Conservation (phyloP, 2,888 invertebrate species). For the Steinernema carpocapsae region DNA sequence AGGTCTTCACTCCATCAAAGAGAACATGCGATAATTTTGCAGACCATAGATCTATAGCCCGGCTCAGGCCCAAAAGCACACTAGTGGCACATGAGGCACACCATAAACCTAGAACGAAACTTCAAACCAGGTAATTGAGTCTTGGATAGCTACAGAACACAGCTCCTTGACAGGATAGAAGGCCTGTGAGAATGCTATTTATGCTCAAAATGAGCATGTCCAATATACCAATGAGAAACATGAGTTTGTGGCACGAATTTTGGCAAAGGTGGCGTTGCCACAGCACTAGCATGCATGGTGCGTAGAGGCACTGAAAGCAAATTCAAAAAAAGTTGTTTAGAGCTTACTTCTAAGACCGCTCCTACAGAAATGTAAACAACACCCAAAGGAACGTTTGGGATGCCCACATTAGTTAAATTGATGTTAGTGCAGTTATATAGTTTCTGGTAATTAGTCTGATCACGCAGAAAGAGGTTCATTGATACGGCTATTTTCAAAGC, state of each 20-base stretch:
- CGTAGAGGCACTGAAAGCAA: background rate
- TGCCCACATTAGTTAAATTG: background rate
- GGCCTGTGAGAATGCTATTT: constrained; percentile 39
- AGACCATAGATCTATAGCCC: constrained; percentile 1
- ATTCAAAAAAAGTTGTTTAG: background rate
- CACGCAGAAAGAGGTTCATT: background rate
- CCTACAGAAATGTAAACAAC: background rate
- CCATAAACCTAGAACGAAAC: constrained; percentile 21
- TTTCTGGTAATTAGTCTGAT: background rate
- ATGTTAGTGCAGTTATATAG: constrained; percentile 15
- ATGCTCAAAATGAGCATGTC: background rate
- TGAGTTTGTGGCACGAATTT: constrained; percentile 21
- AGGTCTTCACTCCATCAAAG: constrained; percentile 8
- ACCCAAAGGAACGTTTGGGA: background rate
- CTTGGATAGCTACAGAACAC: constrained; percentile 40
- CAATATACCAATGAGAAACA: constrained; percentile 4
- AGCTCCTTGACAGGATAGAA: constrained; percentile 37
- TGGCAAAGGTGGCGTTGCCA: background rate
- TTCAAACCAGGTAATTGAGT: constrained; percentile 42
- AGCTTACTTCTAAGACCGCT: background rate
- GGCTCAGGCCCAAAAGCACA: background rate
- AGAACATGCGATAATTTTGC: background rate
- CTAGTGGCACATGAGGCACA: constrained; percentile 10
- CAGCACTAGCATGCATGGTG: background rate
- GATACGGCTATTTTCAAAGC: too few relatives aligned